A percentile compares a stretch with the other conserved stretches of the same genome.
phyloP scores from a whole-genome alignment of 2,797 vertebrate species.

The Myripristis jacobus region DNA sequence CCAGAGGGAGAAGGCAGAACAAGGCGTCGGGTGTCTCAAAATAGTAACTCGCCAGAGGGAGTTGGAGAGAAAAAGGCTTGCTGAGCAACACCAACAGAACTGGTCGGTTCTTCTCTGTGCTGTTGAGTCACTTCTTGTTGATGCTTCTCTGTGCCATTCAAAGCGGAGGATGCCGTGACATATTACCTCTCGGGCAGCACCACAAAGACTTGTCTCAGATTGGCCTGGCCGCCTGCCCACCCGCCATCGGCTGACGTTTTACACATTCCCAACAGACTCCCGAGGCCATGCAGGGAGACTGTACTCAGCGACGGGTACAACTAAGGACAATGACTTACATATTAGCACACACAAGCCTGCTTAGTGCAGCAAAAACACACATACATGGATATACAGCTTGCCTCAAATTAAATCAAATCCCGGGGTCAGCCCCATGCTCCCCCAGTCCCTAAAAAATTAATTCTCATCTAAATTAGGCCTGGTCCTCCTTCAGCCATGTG shows the following conservation, averaged over 20 bases:
- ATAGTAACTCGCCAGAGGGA: slow-evolving; percentile 76
- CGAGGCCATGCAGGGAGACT: slow-evolving; percentile 32
- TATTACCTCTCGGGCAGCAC: slow-evolving; percentile 63
- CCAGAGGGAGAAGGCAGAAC: slow-evolving; percentile 65
- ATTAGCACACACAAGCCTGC: not conserved
- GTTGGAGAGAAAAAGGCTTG: slow-evolving; percentile 54
- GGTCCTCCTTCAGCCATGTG: too few species aligned
- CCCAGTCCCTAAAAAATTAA: too few species aligned
- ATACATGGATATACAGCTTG: not conserved
- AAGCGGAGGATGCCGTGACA: slow-evolving; percentile 69
- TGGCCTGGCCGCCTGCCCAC: slow-evolving; percentile 51
- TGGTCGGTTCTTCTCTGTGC: slow-evolving; percentile 55
- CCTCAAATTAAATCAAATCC: too few species aligned
- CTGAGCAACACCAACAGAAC: slow-evolving; percentile 48
- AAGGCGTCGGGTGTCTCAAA: slow-evolving; percentile 72
- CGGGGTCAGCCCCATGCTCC: too few species aligned
- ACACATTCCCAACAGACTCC: slow-evolving; percentile 58
- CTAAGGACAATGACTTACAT: slow-evolving; percentile 40
- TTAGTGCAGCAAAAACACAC: slow-evolving; percentile 29
- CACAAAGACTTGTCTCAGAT: slow-evolving; percentile 68
- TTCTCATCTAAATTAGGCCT: too few species aligned
- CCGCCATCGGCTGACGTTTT: slow-evolving; percentile 47
- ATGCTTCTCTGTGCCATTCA: slow-evolving; percentile 61
- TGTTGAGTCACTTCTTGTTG: slow-evolving; percentile 73
- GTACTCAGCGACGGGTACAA: not conserved